A percentile compares a stretch with the other conserved stretches of the same genome.
Evolutionary conservation across 2,113 vertebrate genomes (phyloP).

Genomic region (Lepisosteus osseus): DNA sequence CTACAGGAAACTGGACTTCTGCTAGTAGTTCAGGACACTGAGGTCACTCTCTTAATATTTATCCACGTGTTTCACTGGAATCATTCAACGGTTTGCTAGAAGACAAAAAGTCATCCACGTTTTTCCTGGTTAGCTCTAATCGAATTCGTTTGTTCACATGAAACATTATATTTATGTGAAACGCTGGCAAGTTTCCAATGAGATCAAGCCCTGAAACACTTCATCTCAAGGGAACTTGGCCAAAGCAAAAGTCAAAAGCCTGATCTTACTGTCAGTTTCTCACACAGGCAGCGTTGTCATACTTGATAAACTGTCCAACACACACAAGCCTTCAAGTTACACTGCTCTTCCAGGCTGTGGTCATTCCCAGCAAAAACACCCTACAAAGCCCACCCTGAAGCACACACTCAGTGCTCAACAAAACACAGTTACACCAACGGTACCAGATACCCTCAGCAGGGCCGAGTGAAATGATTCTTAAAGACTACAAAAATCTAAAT

Average conservation of each 20-base stretch:
- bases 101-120: constrained; percentile 14
- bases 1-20: too few relatives aligned
- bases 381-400: background rate
- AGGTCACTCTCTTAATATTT: too few relatives aligned
- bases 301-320: background rate
- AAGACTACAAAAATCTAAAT: background rate
- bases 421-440: background rate
- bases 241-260: too few relatives aligned
- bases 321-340: background rate
- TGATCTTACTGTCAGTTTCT: too few relatives aligned
- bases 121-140: background rate
- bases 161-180: constrained; percentile 18
- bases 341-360: too few relatives aligned
- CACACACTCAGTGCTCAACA: constrained; percentile 1
- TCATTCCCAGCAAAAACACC: background rate
- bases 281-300: too few relatives aligned
- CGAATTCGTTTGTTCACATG: constrained; percentile 14
- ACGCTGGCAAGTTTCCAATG: background rate
- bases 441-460: background rate
- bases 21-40: too few relatives aligned
- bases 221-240: too few relatives aligned
- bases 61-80: too few relatives aligned
- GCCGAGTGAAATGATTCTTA: background rate
- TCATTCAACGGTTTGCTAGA: background rate
- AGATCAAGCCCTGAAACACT: constrained; percentile 1